These are phyloP conservation scores for Anoplolepis gracilipes DNA, from an alignment of 1,140 invertebrate species.

Conservation along the genomic window DNA sequence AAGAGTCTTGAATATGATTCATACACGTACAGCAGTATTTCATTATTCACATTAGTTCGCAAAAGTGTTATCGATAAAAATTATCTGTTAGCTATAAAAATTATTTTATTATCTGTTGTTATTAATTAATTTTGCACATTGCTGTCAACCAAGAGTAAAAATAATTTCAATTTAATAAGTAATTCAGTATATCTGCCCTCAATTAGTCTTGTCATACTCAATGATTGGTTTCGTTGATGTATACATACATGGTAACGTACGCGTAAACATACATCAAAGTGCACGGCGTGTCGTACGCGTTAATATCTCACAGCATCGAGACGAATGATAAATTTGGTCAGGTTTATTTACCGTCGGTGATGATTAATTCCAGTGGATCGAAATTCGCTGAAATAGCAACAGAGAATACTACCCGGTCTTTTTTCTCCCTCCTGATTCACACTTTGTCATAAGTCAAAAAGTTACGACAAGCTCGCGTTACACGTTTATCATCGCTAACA, in stretches of 20 bases:
- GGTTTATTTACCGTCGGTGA: slow-evolving; percentile 45
- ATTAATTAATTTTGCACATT: slow-evolving; percentile 16
- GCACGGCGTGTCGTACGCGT: slow-evolving; percentile 13
- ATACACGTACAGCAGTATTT: too few relatives aligned
- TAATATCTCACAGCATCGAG: slow-evolving; percentile 26
- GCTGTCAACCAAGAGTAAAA: background rate
- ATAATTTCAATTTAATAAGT: slow-evolving; percentile 23
- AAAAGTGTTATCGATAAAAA: background rate
- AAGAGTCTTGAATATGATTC: background rate
- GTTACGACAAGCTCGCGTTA: slow-evolving; percentile 56
- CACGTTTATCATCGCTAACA: slow-evolving; percentile 59
- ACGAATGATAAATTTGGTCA: slow-evolving; percentile 34
- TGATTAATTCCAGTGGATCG: slow-evolving; percentile 53
- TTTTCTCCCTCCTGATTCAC: background rate
- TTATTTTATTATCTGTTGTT: too few relatives aligned
- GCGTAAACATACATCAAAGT: slow-evolving; percentile 44
- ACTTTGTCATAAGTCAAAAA: slow-evolving; percentile 65
- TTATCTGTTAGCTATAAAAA: background rate
- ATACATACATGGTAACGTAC: slow-evolving; percentile 11
- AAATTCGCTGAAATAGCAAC: slow-evolving; percentile 55
- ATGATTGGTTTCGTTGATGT: slow-evolving; percentile 30
- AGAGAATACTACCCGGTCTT: background rate
- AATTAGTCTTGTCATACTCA: slow-evolving; percentile 36
- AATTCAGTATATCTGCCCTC: slow-evolving; percentile 15
- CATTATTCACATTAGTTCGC: background rate